These are phyloP conservation scores for Plecotus auritus DNA, from an alignment of 2,113 vertebrate species.

Conservation along the genomic window DNA sequence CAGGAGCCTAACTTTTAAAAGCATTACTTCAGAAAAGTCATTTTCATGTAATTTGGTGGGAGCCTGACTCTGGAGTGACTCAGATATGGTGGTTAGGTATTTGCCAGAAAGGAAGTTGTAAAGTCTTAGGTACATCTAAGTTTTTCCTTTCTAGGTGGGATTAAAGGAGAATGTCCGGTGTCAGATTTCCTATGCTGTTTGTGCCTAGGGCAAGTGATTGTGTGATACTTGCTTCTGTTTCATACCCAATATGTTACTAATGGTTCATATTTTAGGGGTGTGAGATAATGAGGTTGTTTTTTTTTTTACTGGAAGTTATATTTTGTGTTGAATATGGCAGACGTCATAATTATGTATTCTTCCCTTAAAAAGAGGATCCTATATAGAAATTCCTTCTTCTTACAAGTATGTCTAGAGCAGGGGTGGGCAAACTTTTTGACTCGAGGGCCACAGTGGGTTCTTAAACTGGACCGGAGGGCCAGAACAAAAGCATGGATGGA, in stretches of 20 bases:
- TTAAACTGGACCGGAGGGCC: too few species aligned
- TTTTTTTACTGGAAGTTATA: slow-evolving; percentile 9
- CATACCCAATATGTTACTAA: neutral
- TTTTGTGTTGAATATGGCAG: neutral
- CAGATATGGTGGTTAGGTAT: slow-evolving; percentile 7
- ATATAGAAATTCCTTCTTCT: neutral
- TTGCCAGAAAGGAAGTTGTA: neutral
- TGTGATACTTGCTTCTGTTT: neutral
- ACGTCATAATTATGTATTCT: neutral
- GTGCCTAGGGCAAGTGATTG: neutral
- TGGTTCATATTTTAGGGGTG: slow-evolving; percentile 21
- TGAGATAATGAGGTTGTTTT: neutral
- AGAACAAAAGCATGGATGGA: too few species aligned
- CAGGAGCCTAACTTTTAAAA: neutral
- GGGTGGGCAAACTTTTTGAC: too few species aligned
- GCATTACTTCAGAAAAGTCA: neutral
- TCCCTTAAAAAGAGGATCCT: neutral
- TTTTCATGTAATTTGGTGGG: slow-evolving; percentile 14
- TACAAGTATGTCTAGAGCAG: neutral
- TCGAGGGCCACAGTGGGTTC: too few species aligned
- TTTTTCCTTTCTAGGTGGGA: slow-evolving; percentile 7
- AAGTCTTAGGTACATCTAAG: neutral
- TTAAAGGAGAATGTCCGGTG: slow-evolving; percentile 13
- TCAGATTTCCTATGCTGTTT: slow-evolving; percentile 16
- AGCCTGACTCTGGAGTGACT: neutral